Base-by-base conservation (phyloP, 1,140 invertebrate species). In the Nymphalis io region DNA sequence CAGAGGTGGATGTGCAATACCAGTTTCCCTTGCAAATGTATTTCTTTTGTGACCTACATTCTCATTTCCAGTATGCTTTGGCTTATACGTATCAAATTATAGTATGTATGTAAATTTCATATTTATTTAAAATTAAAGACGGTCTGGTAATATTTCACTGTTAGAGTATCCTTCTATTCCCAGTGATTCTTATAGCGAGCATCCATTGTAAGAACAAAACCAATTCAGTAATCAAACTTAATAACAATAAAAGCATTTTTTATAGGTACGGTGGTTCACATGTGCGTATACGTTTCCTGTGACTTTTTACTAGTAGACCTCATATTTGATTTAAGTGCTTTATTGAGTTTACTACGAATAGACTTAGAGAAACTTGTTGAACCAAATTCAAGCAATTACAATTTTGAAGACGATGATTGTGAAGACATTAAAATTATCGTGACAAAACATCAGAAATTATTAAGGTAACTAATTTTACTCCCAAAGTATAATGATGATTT, bases 241-340 rank as follows among this genome's bases (percentile, higher is more conserved):
- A n/a, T n/a, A n/a, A n/a, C n/a, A n/a, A n/a, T n/a, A n/a, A n/a
- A n/a, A n/a, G n/a, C n/a, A n/a, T n/a, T n/a, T n/a, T n/a, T n/a
- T n/a, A n/a, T 53, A 84, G 80, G 53, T 68, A 12, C 60, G 15
- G 3, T 58, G 10, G 42, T 42, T 4, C 76, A 83, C 21, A 33
- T 79, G 21, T 76, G 74, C 61, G 27, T 80, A 10, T 82, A 82
- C 46, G 48, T 78, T 11, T 67, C 83, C 2, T 78, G 72, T 21
- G 81, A 82, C 48, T 72, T 80, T 18, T 46, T 80, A 4, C 72
- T 83, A 0, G 65, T 79, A 15, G 48, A 73, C 0, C 42, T 85
- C 13, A 79, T 75, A 11, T 75, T 74, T 18, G 60, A 79, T 59
- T 42, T 83, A 4, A 76, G 73, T 42, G 38, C 73, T 5, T 60